Evolutionary conservation across 1,140 invertebrate genomes (phyloP).

Genomic region (Drosophila persimilis): DNA sequence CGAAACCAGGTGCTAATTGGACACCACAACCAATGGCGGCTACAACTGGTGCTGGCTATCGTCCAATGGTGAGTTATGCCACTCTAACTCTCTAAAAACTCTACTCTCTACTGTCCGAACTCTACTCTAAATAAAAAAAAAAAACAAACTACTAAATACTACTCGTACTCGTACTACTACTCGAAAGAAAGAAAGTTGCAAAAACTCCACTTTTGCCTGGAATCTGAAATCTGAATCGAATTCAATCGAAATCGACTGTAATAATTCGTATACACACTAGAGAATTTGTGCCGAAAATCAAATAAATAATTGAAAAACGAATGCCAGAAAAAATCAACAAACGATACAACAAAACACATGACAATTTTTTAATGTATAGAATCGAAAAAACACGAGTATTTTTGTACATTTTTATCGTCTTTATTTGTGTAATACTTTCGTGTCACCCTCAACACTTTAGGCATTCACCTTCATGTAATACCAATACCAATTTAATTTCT

Average conservation of each 20-base stretch:
- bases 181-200: constrained; percentile 44
- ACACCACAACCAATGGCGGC: constrained; percentile 93
- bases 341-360: constrained; percentile 11
- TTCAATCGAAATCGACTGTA: constrained; percentile 15
- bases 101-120: constrained; percentile 69
- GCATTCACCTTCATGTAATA: constrained; percentile 28
- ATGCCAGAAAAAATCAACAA: constrained; percentile 27
- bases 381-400: constrained; percentile 6
- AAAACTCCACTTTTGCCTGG: constrained; percentile 37
- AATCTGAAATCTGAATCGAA: constrained; percentile 20
- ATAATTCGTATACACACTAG: constrained; percentile 33
- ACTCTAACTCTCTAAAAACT: constrained; percentile 58
- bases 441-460: constrained; percentile 48
- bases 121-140: constrained; percentile 43
- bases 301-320: constrained; percentile 12
- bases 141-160: constrained; percentile 13
- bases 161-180: constrained; percentile 17
- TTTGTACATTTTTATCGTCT: constrained; percentile 21
- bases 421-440: constrained; percentile 43
- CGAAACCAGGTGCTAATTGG: constrained; percentile 90
- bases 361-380: constrained; percentile 21
- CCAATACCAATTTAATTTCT: constrained; percentile 32
- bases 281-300: constrained; percentile 41
- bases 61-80: constrained; percentile 89
- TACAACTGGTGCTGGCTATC: constrained; percentile 92